Conservation (phyloP, 2,888 invertebrate species). For the Steromphala cineraria region DNA sequence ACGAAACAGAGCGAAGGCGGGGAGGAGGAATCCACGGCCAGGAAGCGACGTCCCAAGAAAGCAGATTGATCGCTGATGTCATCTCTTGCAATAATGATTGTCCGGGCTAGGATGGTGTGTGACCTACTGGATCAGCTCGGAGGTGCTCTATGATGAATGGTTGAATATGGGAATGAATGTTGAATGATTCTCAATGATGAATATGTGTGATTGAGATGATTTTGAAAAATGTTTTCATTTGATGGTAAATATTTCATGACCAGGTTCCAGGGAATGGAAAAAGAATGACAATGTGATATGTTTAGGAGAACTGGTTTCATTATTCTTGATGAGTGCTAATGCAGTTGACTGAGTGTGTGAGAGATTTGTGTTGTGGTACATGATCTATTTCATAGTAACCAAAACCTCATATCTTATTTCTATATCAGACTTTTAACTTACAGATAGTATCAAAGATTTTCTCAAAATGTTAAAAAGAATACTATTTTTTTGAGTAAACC, state of each 20-base stretch:
- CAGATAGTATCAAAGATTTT: too few species aligned
- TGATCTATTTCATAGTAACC: neutral
- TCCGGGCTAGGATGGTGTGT: neutral
- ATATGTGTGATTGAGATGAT: neutral
- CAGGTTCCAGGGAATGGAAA: neutral
- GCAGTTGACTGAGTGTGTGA: too few species aligned
- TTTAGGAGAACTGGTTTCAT: too few species aligned
- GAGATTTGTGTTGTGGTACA: neutral
- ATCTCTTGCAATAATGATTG: neutral
- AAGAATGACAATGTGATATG: too few species aligned
- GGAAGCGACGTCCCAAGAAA: neutral
- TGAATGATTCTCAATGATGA: neutral
- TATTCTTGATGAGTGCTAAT: too few species aligned
- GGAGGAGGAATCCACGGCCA: neutral
- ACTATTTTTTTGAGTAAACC: too few species aligned
- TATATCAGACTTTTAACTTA: too few species aligned
- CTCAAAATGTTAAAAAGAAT: too few species aligned
- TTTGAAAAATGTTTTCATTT: neutral
- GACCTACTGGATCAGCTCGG: neutral
- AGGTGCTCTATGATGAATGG: too few species aligned
- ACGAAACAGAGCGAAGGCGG: conserved; percentile 11
- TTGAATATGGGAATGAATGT: neutral
- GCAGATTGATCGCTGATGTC: neutral
- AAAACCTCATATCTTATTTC: neutral
- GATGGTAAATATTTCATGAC: neutral